Percentiles rank a stretch among this genome's conserved stretches.
These are phyloP conservation scores for Notolepis coatsorum DNA, from an alignment of 2,797 vertebrate species.

Conservation along the genomic window DNA sequence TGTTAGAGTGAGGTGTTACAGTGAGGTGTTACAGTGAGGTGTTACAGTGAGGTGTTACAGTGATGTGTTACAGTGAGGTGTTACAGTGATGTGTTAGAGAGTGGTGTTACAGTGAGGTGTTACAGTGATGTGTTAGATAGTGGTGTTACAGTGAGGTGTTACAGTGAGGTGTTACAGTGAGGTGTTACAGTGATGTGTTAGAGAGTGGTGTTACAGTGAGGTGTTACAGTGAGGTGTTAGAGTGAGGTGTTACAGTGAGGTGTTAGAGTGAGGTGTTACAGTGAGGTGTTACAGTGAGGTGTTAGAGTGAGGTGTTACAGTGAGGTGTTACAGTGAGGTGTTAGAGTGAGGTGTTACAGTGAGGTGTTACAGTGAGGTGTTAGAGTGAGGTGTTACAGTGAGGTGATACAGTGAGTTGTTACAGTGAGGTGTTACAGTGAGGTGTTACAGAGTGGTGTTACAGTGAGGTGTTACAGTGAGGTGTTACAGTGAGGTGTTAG, in stretches of 20 bases:
- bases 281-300: slow-evolving; percentile 65
- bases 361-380: slow-evolving; percentile 65
- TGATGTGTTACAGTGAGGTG: slow-evolving; percentile 64
- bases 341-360: slow-evolving; percentile 58
- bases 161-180: slow-evolving; percentile 63
- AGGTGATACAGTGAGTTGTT: slow-evolving; percentile 56
- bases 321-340: slow-evolving; percentile 56
- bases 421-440: slow-evolving; percentile 60
- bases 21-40: slow-evolving; percentile 58
- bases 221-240: slow-evolving; percentile 51
- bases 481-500: slow-evolving; percentile 51
- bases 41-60: slow-evolving; percentile 64
- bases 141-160: slow-evolving; percentile 66
- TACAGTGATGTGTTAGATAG: too few relatives aligned
- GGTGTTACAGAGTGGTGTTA: too few relatives aligned
- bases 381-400: slow-evolving; percentile 64
- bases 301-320: slow-evolving; percentile 61
- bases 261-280: slow-evolving; percentile 60
- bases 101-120: slow-evolving; percentile 65
- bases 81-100: too few relatives aligned
- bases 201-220: slow-evolving; percentile 68
- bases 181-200: slow-evolving; percentile 52
- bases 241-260: slow-evolving; percentile 58
- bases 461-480: slow-evolving; percentile 68
- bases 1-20: slow-evolving; percentile 62